Base-by-base conservation (phyloP, 1,140 invertebrate genomes). In the Drosophila nikananu region DNA sequence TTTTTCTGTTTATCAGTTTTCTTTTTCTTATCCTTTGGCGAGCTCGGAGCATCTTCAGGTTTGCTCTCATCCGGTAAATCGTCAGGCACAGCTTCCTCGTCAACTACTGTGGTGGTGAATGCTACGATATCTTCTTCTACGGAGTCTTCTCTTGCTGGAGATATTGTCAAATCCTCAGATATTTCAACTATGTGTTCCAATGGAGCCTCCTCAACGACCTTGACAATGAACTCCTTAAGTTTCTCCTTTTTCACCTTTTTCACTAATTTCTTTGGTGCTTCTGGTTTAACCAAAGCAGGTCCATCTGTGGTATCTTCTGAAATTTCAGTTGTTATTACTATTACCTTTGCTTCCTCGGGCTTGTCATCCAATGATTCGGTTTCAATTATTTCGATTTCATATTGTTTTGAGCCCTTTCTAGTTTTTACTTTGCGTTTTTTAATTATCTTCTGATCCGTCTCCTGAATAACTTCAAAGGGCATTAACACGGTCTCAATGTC, bases 401-500 rank as follows among this genome's bases (percentile, higher is more conserved):
- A 93, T 19, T 94, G 91, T 63, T 93, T 94, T 0, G 77, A 75
- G 0, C 92, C 93, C 21, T 90, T 86, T 21, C 86, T 82, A 42
- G 91, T 92, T 75, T 91, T 94, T 25, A 94, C 84, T n/a, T 93
- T 93, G n/a, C 91, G 92, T 68, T 94, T 94, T n/a, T 79, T 91
- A 12, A 55, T 48, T 35, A 61, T 65, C 23, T 77, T 91, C 1
- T 17, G 21, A 46, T 84, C 70, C 1, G 12, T 44, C 5, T 41
- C 17, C 5, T 46, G 23, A 66, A 57, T 27, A 25, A 42, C 48
- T 44, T 64, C 57, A 35, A 37, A 2, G 1, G 44, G 8, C 35
- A 70, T 42, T 23, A 74, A 52, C 30, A 68, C 32, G 3, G 19
- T 30, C n/a, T 59, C 67, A 15, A 49, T 15, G 19, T 52, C 25